Evolutionary conservation across 2,797 vertebrate species (phyloP).

Genomic region (Gymnoscopelus braueri): DNA sequence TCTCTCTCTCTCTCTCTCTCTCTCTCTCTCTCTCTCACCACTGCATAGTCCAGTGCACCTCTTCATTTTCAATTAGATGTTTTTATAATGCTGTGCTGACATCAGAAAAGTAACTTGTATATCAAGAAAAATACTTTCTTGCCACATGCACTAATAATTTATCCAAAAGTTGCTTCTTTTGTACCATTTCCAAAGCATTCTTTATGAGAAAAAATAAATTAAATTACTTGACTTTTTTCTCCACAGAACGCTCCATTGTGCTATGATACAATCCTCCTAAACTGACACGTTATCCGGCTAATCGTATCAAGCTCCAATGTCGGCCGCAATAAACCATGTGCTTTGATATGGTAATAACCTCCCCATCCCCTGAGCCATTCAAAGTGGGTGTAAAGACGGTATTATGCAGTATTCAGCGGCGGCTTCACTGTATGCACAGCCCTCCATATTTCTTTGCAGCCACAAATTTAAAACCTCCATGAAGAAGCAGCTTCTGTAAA

Average conservation of each 20-base stretch:
- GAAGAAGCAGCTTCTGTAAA: slow-evolving; percentile 43
- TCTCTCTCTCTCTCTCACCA: neutral
- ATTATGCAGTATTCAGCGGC: slow-evolving; percentile 38
- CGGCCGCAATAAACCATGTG: slow-evolving; percentile 47
- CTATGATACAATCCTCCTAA: slow-evolving; percentile 32
- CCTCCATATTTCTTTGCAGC: slow-evolving; percentile 43
- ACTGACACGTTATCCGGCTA: slow-evolving; percentile 52
- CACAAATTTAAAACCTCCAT: slow-evolving; percentile 48
- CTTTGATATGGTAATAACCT: slow-evolving; percentile 66
- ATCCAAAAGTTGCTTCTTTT: slow-evolving; percentile 9
- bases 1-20: neutral
- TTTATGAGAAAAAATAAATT: slow-evolving; percentile 37
- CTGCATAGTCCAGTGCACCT: too few relatives aligned
- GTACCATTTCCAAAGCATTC: slow-evolving; percentile 19
- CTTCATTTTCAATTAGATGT: too few relatives aligned
- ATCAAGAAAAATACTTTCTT: too few relatives aligned
- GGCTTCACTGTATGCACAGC: slow-evolving; percentile 46
- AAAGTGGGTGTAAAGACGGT: slow-evolving; percentile 28
- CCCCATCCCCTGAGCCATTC: slow-evolving; percentile 40
- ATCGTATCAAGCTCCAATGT: slow-evolving; percentile 43
- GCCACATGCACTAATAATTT: too few relatives aligned
- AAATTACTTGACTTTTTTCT: slow-evolving; percentile 34
- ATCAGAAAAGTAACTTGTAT: too few relatives aligned
- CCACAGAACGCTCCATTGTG: slow-evolving; percentile 29
- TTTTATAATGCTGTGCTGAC: too few relatives aligned